Evolutionary conservation across 1,140 invertebrate genomes (phyloP), one percentile per base, ranked within the genome.

Genomic region (Lordiphosa clarofinis): DNA sequence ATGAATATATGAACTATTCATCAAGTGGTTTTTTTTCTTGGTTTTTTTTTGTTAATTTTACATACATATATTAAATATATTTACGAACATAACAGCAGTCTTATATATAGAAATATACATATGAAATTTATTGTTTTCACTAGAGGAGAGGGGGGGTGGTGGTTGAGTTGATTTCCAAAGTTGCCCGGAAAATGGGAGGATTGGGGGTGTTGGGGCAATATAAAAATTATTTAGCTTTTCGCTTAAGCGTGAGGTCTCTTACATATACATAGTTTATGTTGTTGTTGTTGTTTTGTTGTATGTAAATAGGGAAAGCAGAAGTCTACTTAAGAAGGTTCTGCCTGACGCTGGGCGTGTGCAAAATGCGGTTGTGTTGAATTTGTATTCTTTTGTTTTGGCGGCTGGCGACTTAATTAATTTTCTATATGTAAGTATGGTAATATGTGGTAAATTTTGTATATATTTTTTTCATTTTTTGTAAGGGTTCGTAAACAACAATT

Each of bases 61-160:
- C 60, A 52, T 78, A 67, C 75, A 78, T 87, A 86, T 81, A 82
- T 82, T 76, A 65, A 86, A 82, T 86, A 86, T 79, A 87, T 86
- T 86, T 88, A 87, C 82, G 86, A 88, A 88, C 82, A 88, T 88
- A 88, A 88, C 87, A 88, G 87, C 87, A 88, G 87, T 88, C 87
- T 88, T 88, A 88, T 88, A 73, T 88, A 53, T 67, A 74, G 47
- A 67, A 73, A 72, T 62, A 71, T 72, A 74, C 56, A 56, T 72
- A 74, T 69, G 84, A 54, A 75, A 61, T 75, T 31, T 86, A 81
- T 86, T 86, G 64, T 86, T 86, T 86, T 72, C 67, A 75, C 75
- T 86, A 86, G 79, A 84, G 73, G 68, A 6, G 68, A 4, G 6
- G 24, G 28, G 28, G 7, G 28, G 15, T 15, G 72, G 33, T 70